Percentiles rank a stretch among this genome's conserved stretches.
phyloP scores from a whole-genome alignment of 2,113 vertebrate genomes.

The Sceloporus tristichus region DNA sequence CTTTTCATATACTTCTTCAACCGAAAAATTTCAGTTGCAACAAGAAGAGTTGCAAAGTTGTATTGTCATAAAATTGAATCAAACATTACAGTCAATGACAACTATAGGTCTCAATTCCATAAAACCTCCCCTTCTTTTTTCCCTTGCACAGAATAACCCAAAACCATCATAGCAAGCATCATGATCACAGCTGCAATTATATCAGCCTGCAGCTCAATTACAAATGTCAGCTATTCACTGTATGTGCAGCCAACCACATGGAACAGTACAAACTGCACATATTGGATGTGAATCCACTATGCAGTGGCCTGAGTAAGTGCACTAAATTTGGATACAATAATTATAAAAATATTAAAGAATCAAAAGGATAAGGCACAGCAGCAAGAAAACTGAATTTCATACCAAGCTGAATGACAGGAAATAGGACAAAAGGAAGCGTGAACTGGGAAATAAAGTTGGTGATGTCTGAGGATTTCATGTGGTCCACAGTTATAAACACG shows the following conservation, averaged over 20 bases:
- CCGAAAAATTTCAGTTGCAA: background rate
- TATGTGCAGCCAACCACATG: background rate
- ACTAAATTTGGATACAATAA: background rate
- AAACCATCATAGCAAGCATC: background rate
- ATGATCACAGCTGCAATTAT: background rate
- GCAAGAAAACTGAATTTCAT: background rate
- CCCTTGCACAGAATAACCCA: slow-evolving; percentile 4
- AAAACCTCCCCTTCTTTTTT: background rate
- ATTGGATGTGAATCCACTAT: background rate
- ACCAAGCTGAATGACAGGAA: background rate
- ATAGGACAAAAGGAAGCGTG: background rate
- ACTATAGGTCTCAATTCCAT: background rate
- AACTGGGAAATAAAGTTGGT: background rate
- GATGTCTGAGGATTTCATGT: background rate
- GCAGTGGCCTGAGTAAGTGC: background rate
- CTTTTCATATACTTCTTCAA: background rate
- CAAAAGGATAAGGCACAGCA: background rate
- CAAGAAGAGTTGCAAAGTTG: slow-evolving; percentile 3
- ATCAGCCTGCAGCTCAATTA: background rate
- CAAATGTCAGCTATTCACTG: background rate
- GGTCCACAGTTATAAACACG: background rate
- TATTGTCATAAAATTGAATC: background rate
- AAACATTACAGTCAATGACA: background rate
- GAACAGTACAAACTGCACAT: background rate
- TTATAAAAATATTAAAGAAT: background rate